A percentile compares a stretch with the other conserved stretches of the same genome.
Evolutionary conservation across 1,140 invertebrate genomes (phyloP).

Genomic region (Ptiloglossa arizonensis): DNA sequence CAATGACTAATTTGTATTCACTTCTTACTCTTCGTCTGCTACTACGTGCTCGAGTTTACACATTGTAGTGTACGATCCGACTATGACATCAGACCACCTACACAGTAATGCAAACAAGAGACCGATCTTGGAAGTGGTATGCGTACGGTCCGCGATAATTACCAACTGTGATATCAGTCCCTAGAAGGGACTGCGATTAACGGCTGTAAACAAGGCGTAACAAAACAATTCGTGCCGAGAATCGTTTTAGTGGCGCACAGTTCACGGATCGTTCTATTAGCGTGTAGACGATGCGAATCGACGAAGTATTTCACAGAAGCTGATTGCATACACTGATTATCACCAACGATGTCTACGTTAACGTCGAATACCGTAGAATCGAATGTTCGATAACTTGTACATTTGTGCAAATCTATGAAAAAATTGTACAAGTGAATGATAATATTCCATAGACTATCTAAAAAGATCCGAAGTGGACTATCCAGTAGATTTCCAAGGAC

Average conservation of each 20-base stretch:
- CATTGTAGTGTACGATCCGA: background rate
- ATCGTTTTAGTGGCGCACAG: background rate
- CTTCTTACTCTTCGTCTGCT: background rate
- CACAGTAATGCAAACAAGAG: background rate
- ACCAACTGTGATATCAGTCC: constrained; percentile 7
- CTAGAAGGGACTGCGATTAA: constrained; percentile 31
- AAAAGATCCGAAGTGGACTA: no score
- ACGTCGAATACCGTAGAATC: no score
- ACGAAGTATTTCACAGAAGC: no score
- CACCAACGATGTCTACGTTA: no score
- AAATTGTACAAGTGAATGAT: no score
- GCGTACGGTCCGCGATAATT: constrained; percentile 28
- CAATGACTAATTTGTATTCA: no score
- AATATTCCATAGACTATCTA: no score
- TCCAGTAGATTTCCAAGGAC: no score
- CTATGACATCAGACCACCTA: background rate
- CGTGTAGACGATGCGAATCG: background rate
- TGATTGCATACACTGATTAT: no score
- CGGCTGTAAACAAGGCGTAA: constrained; percentile 25
- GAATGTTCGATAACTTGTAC: no score
- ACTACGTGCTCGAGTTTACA: no score
- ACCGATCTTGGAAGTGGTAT: background rate
- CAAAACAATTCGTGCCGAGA: background rate
- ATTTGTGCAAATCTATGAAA: no score
- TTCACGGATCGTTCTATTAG: background rate